phyloP scores from a whole-genome alignment of 2,888 invertebrate species.

The Aleiodes testaceus region DNA sequence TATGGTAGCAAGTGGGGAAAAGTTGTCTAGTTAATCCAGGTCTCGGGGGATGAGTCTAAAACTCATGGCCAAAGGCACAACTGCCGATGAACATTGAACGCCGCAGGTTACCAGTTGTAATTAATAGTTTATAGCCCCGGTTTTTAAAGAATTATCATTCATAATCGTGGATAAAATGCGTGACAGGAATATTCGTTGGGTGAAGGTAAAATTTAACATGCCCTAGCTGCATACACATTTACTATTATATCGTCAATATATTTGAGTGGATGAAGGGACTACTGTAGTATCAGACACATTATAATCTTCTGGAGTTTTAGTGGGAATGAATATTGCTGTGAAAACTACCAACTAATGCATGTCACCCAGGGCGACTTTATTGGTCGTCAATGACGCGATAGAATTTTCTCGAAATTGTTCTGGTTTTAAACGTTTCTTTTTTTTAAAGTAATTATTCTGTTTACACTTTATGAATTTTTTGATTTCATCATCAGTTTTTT shows the following conservation, averaged over 20 bases:
- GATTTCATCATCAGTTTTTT: neutral
- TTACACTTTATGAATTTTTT: neutral
- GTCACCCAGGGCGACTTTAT: neutral
- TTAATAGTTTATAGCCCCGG: conserved; percentile 32
- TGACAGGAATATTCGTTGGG: conserved; percentile 20
- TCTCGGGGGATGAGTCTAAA: conserved; percentile 29
- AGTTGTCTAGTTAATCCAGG: conserved; percentile 22
- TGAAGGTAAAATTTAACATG: conserved; percentile 18
- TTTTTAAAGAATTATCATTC: conserved; percentile 32
- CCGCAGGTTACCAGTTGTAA: conserved; percentile 20
- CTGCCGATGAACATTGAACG: conserved; percentile 27
- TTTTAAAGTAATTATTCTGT: neutral
- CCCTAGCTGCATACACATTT: neutral
- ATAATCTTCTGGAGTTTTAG: conserved; percentile 15
- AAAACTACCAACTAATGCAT: neutral
- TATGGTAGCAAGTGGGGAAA: conserved; percentile 7
- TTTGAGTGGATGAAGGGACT: neutral
- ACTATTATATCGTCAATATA: neutral
- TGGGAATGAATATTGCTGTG: neutral
- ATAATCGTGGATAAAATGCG: conserved; percentile 25
- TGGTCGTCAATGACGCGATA: neutral
- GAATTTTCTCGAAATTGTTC: conserved; percentile 1
- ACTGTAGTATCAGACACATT: conserved; percentile 17
- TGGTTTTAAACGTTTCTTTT: too few relatives aligned
- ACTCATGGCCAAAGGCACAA: conserved; percentile 19